These are phyloP conservation scores for Agriopis marginaria DNA, from an alignment of 2,888 invertebrate species.

Conservation along the genomic window DNA sequence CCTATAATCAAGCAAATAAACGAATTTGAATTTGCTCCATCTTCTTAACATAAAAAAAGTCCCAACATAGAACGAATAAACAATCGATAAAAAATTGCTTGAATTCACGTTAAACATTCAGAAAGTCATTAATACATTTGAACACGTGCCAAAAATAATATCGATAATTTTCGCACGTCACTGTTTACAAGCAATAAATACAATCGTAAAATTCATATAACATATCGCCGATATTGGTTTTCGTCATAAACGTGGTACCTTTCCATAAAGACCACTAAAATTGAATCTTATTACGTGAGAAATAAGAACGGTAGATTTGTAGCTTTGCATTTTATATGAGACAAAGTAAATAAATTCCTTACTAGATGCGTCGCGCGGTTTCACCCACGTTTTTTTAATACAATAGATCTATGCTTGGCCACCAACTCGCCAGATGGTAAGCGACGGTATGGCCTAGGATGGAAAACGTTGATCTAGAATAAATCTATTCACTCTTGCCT, in stretches of 20 bases:
- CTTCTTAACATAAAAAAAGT: too few relatives aligned
- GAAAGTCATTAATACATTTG: not conserved
- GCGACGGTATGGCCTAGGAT: too few relatives aligned
- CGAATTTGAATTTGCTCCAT: too few relatives aligned
- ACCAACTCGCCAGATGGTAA: too few relatives aligned
- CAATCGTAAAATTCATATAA: constrained; percentile 57
- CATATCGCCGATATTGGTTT: constrained; percentile 55
- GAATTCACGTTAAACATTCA: constrained; percentile 3
- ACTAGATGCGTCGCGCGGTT: not conserved
- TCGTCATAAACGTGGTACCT: constrained; percentile 28
- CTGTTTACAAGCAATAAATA: constrained; percentile 53
- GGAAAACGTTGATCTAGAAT: too few relatives aligned
- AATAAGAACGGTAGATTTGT: not conserved
- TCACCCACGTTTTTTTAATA: too few relatives aligned
- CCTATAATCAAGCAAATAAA: too few relatives aligned
- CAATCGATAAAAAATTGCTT: too few relatives aligned
- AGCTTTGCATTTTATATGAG: not conserved
- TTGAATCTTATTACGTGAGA: not conserved
- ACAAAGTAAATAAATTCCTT: constrained; percentile 18
- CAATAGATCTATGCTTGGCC: too few relatives aligned
- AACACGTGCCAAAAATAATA: constrained; percentile 18
- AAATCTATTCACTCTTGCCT: too few relatives aligned
- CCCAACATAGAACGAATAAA: too few relatives aligned
- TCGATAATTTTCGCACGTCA: constrained; percentile 30
- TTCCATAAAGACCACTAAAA: not conserved